Evolutionary conservation across 2,797 vertebrate species (phyloP), one percentile per base, ranked within the genome.

Genomic region (Hybognathus amarus): DNA sequence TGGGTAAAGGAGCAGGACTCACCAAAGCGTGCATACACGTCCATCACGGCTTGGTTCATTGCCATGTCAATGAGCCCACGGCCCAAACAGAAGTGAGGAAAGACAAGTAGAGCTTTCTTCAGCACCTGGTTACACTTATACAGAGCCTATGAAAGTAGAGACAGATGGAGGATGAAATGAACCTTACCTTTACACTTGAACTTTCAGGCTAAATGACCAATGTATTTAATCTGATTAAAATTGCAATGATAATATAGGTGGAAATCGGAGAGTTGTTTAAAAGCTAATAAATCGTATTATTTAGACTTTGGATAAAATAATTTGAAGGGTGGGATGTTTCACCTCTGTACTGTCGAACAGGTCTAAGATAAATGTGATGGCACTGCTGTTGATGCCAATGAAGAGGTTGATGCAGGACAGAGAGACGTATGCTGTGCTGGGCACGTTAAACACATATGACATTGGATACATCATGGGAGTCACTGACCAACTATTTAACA

Each of bases 401-500:
- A 98, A 98, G 75, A 99, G 96, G 90, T 99, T 99, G 90, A 97
- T 94, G 84, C 96, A 98, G 33, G 97, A 97, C 88, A 99, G 87
- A 77, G 95, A 96, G 90, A 99, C 97, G 0, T 98, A 99, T 71
- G 97, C 98, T 15, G 97, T 98, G 94, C 97, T 99, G 83, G 98
- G 97, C 15, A 98, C 88, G 38, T 87, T 96, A 92, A 98, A 99
- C 83, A 98, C 84, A 88, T 94, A 97, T 79, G 98, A 94, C 87
- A 97, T 94, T 7, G 97, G 98, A 90, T 99, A 99, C 97, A 99
- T 98, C 97, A 98, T 96, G 67, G 98, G 98, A 5, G 96, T 98
- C 88, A 98, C 92, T 3, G 97, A 96, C 97, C 97, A 99, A 13
- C 98, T 99, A 90, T 33, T 38, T n/a, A 11, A 77, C 70, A 86